Conservation (phyloP, 2,113 vertebrate species). For the Monarcha castaneiventris region DNA sequence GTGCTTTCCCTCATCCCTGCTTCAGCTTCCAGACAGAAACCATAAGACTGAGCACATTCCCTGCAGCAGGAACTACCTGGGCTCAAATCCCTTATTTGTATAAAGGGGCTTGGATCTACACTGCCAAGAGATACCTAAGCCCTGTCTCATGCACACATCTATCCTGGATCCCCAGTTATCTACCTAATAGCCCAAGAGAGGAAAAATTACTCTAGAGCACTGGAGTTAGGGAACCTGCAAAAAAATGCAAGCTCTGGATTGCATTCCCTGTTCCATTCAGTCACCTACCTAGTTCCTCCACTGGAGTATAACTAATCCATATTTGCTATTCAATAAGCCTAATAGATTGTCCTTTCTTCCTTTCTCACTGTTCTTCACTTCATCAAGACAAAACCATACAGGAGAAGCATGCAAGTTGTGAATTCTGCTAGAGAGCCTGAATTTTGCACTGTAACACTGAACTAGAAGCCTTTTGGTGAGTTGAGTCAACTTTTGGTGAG, state of each 20-base stretch:
- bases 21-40: neutral
- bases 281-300: neutral
- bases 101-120: neutral
- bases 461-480: neutral
- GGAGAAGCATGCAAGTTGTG: neutral
- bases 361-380: neutral
- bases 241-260: neutral
- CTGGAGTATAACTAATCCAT: neutral
- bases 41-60: neutral
- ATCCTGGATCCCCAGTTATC: neutral
- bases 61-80: neutral
- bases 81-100: neutral
- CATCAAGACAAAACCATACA: neutral
- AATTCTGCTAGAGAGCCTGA: neutral
- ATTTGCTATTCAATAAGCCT: neutral
- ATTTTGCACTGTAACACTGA: neutral
- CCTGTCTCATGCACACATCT: no score
- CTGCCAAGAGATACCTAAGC: neutral
- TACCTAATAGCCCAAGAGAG: neutral
- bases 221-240: neutral
- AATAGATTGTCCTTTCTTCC: neutral
- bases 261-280: neutral
- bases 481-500: neutral
- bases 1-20: neutral
- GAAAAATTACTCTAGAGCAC: neutral